phyloP scores from a whole-genome alignment of 2,888 invertebrate species.

The Maniola hyperantus region DNA sequence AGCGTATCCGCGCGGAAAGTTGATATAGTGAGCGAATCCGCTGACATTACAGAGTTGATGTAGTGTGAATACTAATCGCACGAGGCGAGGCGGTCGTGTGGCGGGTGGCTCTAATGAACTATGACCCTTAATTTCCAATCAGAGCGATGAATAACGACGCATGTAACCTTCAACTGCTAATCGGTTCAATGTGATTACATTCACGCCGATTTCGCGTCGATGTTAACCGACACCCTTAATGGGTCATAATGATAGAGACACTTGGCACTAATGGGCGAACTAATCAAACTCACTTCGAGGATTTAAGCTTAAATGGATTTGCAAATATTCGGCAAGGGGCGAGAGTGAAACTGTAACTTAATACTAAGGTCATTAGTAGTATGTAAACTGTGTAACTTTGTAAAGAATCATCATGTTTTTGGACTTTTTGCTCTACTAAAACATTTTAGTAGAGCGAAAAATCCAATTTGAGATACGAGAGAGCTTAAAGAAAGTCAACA shows the following conservation, averaged over 20 bases:
- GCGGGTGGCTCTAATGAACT: too few species aligned
- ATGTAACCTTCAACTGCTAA: neutral
- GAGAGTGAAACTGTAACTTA: neutral
- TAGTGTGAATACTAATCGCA: too few species aligned
- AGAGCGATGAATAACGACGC: neutral
- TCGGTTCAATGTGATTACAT: neutral
- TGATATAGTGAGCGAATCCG: too few species aligned
- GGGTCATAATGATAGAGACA: constrained; percentile 6
- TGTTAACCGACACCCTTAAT: constrained; percentile 14
- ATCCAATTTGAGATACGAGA: too few species aligned
- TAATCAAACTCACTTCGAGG: constrained; percentile 13
- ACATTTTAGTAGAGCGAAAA: too few species aligned
- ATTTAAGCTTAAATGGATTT: constrained; percentile 18
- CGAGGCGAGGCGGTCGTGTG: too few species aligned
- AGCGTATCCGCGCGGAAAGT: too few species aligned
- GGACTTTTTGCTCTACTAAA: too few species aligned
- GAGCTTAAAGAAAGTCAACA: too few species aligned
- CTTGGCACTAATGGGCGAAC: constrained; percentile 18
- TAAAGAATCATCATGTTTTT: too few species aligned
- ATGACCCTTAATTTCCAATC: neutral
- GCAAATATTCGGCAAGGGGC: constrained; percentile 6
- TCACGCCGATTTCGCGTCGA: neutral
- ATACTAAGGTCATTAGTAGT: neutral
- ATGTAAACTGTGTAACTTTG: too few species aligned
- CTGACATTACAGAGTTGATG: too few species aligned